Evolutionary conservation across 2,113 vertebrate genomes (phyloP).

Genomic region (Aspidoscelis tigris): DNA sequence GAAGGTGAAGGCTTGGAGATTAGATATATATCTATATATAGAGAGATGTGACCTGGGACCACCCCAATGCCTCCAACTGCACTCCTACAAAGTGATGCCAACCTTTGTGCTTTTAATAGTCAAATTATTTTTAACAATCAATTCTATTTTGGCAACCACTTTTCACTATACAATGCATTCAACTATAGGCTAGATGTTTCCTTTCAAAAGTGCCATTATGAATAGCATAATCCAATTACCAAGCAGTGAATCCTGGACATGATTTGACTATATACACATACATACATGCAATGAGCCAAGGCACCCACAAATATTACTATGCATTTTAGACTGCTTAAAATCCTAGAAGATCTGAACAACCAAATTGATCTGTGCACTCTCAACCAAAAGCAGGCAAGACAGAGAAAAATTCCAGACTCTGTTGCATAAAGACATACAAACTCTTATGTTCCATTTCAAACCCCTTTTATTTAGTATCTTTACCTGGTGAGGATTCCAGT

Average conservation of each 20-base stretch:
- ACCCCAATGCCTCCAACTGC: too few species aligned
- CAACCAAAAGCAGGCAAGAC: background rate
- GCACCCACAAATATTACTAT: background rate
- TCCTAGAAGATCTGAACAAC: background rate
- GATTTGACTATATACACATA: background rate
- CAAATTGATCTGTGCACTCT: background rate
- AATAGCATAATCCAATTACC: too few species aligned
- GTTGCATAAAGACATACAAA: background rate
- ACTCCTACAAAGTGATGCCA: too few species aligned
- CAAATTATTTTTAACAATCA: background rate
- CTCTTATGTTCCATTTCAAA: background rate
- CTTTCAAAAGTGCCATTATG: too few species aligned
- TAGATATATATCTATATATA: too few species aligned
- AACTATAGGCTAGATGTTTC: background rate
- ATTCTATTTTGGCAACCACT: background rate
- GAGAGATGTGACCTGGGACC: too few species aligned
- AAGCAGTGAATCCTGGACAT: background rate
- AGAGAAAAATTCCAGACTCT: background rate
- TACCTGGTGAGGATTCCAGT: constrained; percentile 99
- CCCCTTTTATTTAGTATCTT: background rate
- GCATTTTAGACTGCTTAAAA: background rate
- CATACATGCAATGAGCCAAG: too few species aligned
- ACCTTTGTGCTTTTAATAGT: too few species aligned
- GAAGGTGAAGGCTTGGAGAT: too few species aligned
- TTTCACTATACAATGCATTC: background rate